Conservation (phyloP, 2,113 vertebrate genomes). For the Platycercus adscitus region DNA sequence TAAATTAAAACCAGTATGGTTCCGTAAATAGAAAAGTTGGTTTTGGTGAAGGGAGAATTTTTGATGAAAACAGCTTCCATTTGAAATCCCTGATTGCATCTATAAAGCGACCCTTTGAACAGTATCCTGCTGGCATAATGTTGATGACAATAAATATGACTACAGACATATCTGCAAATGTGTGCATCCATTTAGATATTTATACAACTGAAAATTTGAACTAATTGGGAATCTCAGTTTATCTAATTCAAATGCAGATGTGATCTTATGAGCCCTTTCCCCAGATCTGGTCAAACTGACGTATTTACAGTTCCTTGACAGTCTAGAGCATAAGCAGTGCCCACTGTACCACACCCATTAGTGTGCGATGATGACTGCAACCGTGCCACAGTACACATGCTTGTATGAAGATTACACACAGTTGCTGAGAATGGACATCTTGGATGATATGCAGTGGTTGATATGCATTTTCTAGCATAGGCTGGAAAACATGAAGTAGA, state of each 20-base stretch:
- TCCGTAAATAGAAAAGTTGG: constrained; percentile 44
- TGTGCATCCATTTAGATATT: not conserved
- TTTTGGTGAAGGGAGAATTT: constrained; percentile 40
- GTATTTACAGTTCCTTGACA: not conserved
- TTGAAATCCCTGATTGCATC: constrained; percentile 30
- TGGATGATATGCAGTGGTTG: not conserved
- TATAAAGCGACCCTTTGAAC: constrained; percentile 28
- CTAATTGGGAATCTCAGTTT: not conserved
- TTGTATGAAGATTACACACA: not conserved
- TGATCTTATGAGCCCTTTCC: not conserved
- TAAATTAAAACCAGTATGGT: constrained; percentile 31
- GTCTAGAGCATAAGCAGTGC: not conserved
- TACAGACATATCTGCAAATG: not conserved
- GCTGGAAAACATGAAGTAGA: not conserved
- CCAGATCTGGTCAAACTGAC: not conserved
- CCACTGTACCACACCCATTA: not conserved
- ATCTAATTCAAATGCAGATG: not conserved
- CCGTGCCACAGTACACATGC: not conserved
- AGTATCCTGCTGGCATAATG: not conserved
- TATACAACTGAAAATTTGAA: not conserved
- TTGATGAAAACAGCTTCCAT: constrained; percentile 8
- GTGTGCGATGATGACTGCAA: not conserved
- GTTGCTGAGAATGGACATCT: not conserved
- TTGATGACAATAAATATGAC: constrained; percentile 17
- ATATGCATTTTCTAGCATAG: not conserved